A percentile compares a stretch with the other conserved stretches of the same genome.
Evolutionary conservation across 2,888 invertebrate genomes (phyloP).

Genomic region (Drosophila niveifrons): DNA sequence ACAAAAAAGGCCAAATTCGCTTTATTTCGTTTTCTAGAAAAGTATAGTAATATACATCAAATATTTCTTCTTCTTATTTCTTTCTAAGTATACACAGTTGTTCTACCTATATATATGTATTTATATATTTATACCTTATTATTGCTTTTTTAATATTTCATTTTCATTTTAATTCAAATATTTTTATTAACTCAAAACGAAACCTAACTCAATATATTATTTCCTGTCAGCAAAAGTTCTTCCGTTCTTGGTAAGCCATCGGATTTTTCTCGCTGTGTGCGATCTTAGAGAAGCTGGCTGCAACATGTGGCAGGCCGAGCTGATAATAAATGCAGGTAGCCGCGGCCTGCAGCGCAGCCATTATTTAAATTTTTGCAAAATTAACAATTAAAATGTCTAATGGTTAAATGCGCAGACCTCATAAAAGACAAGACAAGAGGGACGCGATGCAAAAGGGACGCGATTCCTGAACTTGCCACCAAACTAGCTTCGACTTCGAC

Average conservation of each 20-base stretch:
- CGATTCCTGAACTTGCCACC: constrained; percentile 56
- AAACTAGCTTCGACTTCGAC: constrained; percentile 2
- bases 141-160: no score
- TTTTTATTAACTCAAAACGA: no score
- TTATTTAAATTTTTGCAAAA: constrained; percentile 78
- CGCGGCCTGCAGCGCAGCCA: constrained; percentile 71
- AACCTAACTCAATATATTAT: no score
- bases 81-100: no score
- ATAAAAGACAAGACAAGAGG: constrained; percentile 46
- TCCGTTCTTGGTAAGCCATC: neutral
- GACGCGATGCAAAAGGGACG: neutral
- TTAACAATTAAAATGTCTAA: constrained; percentile 80
- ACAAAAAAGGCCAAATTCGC: no score
- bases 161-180: no score
- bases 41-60: no score
- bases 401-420: constrained; percentile 64
- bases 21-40: no score
- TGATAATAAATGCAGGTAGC: constrained; percentile 78
- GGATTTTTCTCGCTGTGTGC: neutral
- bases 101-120: no score
- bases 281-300: constrained; percentile 15
- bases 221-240: neutral
- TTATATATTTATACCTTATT: no score
- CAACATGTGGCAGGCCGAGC: constrained; percentile 29
- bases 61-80: no score